phyloP scores from a whole-genome alignment of 2,888 invertebrate species.

The Machimus atricapillus region DNA sequence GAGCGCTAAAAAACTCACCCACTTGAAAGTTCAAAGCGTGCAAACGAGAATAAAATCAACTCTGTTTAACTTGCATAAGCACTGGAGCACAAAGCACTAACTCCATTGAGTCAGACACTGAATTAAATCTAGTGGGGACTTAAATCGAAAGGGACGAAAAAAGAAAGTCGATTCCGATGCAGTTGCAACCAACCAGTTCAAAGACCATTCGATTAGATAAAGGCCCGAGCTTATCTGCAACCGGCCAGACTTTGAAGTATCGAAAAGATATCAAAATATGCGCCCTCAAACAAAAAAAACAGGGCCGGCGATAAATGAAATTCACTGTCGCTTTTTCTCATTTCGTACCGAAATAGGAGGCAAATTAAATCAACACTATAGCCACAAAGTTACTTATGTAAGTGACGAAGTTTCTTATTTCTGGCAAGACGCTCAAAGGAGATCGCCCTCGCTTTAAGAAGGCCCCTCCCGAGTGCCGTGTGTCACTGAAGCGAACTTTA shows the following conservation, averaged over 20 bases:
- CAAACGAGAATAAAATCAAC: background rate
- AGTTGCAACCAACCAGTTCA: background rate
- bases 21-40: background rate
- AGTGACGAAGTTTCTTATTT: constrained; percentile 12
- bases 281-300: background rate
- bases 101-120: background rate
- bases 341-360: background rate
- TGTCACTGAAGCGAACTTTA: background rate
- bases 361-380: constrained; percentile 30
- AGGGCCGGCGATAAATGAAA: background rate
- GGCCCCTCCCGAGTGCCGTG: background rate
- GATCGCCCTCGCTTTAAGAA: constrained; percentile 13
- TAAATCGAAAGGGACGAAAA: background rate
- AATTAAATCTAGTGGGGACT: background rate
- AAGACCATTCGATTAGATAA: background rate
- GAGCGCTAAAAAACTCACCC: background rate
- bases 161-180: background rate
- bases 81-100: background rate
- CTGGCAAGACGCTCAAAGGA: constrained; percentile 10
- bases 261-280: background rate
- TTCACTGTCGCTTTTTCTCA: background rate
- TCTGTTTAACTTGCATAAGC: background rate
- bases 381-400: constrained; percentile 24
- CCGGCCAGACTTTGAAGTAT: background rate
- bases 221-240: background rate